These are phyloP conservation scores for Hymenochirus boettgeri DNA, from an alignment of 2,113 vertebrate genomes.

Conservation along the genomic window DNA sequence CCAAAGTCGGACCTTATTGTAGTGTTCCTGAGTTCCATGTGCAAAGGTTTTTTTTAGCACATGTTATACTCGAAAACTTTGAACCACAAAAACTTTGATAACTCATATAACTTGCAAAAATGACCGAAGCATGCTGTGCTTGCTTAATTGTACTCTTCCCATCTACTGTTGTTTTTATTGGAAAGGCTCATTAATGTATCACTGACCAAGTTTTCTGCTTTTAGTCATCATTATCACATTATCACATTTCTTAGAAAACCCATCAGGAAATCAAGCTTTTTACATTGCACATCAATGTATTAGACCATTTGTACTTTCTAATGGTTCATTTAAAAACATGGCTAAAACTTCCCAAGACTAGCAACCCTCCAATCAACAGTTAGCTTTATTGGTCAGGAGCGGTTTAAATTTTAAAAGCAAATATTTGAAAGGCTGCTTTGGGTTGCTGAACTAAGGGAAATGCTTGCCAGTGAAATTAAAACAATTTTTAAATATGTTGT, in stretches of 20 bases:
- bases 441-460: no score
- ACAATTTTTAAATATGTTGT: slow-evolving; percentile 8
- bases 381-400: no score
- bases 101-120: slow-evolving; percentile 50
- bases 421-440: no score
- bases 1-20: slow-evolving; percentile 9
- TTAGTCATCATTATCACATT: not conserved
- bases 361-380: no score
- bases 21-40: slow-evolving; percentile 29
- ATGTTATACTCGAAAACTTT: slow-evolving; percentile 40
- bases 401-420: no score
- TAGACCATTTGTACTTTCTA: slow-evolving; percentile 4
- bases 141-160: slow-evolving; percentile 54
- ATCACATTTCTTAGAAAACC: not conserved
- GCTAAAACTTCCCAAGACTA: no score
- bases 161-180: slow-evolving; percentile 43
- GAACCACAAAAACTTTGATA: slow-evolving; percentile 43
- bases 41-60: slow-evolving; percentile 8
- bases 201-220: not conserved
- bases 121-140: slow-evolving; percentile 53
- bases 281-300: not conserved
- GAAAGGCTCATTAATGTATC: not conserved
- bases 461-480: not conserved
- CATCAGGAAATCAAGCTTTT: no score
- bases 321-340: no score